phyloP scores from a whole-genome alignment of 2,888 invertebrate genomes.

The Philereme vetulata region DNA sequence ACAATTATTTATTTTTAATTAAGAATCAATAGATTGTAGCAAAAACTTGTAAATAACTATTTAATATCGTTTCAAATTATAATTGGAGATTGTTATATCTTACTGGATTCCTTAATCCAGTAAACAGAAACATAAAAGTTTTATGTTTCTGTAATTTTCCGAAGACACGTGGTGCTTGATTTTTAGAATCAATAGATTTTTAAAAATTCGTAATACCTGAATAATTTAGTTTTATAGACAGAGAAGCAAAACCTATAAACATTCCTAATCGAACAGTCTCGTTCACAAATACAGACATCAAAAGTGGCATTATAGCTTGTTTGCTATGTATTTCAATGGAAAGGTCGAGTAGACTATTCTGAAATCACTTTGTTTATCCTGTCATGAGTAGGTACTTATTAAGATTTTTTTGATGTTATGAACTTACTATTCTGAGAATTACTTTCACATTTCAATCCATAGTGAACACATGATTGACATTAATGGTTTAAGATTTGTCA shows the following conservation, averaged over 20 bases:
- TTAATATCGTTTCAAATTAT: too few relatives aligned
- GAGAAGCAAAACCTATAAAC: conserved; percentile 19
- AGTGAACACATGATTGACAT: conserved; percentile 28
- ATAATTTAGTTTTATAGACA: conserved; percentile 26
- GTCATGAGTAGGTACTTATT: not conserved
- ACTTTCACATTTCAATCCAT: conserved; percentile 34
- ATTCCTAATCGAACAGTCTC: conserved; percentile 20
- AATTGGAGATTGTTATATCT: not conserved
- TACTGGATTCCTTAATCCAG: too few relatives aligned
- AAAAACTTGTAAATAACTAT: too few relatives aligned
- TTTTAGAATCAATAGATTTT: conserved; percentile 24
- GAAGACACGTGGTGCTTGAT: conserved; percentile 19
- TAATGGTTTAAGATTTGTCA: conserved; percentile 18
- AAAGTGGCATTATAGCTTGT: conserved; percentile 7
- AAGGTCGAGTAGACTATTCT: too few relatives aligned
- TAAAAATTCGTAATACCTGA: conserved; percentile 21
- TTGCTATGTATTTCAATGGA: not conserved
- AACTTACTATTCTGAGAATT: conserved; percentile 27
- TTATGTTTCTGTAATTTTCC: conserved; percentile 21
- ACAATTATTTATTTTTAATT: too few relatives aligned
- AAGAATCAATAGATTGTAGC: too few relatives aligned
- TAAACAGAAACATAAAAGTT: conserved; percentile 17
- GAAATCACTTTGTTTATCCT: not conserved
- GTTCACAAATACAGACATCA: conserved; percentile 20
- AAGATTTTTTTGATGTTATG: not conserved